Base-by-base conservation (phyloP, 1,140 invertebrate genomes). In the Trichogramma pretiosum region DNA sequence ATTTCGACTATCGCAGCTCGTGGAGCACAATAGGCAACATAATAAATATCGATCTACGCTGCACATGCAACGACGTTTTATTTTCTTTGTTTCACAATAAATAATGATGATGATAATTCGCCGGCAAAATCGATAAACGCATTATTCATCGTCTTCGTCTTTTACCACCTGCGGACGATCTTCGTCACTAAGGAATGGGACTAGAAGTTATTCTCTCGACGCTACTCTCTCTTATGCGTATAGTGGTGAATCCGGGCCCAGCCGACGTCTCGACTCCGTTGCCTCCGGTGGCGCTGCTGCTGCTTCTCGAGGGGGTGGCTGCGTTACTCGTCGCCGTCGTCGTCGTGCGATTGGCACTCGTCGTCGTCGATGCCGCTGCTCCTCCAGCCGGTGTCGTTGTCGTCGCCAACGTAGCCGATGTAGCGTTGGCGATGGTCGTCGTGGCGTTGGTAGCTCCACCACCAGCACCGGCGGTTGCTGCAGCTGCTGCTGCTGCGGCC, bases 181-280 rank as follows among this genome's bases (percentile, higher is more conserved):
- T n/a, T n/a, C n/a, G n/a, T n/a, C 59, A 70, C 64, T 72, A 72
- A 63, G 70, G 70, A 64, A 71, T 71, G 52, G 68, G 68, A 71
- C 70, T 72, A 64, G 68, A 72, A 23, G 70, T 71, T 56, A 72
- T 72, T 62, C 68, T 59, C 49, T 72, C 70, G 57, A 72, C 67
- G 57, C 68, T 70, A 61, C 68, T 71, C 56, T 69, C 70, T 47
- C 67, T 59, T 45, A 72, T 72, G 49, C 67, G 63, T 61, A 71
- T 71, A 36, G 68, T 72, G 18, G 68, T 71, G 48, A 61, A 70
- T 32, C 65, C 67, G 40, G 65, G 40, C 44, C 54, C 61, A 38
- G 65, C 42, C 44, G 54, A 60, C 5, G 62, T 32, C 9, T 67
- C 66, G 48, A 60, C 45, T 37, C 40, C 54, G 18, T 55, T 22